Percentiles rank a stretch among this genome's conserved stretches.
Evolutionary conservation across 2,113 vertebrate species (phyloP).

Genomic region (Scopus umbretta): DNA sequence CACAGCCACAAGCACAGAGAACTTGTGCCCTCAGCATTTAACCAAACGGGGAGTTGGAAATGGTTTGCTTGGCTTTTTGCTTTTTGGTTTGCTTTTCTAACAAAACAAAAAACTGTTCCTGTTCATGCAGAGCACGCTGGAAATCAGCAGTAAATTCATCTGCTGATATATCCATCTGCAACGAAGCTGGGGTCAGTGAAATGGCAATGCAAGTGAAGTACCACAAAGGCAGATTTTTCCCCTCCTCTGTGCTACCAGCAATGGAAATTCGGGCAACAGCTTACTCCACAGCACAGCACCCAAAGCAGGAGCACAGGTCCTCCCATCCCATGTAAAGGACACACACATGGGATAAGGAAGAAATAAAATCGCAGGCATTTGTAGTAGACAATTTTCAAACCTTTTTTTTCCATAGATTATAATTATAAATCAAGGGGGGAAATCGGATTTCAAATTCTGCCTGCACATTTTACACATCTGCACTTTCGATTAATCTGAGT

Average conservation of each 20-base stretch:
- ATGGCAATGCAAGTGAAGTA: not conserved
- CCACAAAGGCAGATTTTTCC: not conserved
- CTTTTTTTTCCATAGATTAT: not conserved
- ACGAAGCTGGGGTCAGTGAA: not conserved
- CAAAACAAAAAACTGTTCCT: not conserved
- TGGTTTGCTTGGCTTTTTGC: not conserved
- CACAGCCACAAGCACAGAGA: not conserved
- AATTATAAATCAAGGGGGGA: not conserved
- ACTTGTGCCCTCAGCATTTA: not conserved
- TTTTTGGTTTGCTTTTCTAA: not conserved
- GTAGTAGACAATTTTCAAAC: not conserved
- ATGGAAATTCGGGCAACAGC: not conserved
- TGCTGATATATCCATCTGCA: rapidly evolving
- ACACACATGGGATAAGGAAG: not conserved
- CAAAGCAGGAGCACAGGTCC: not conserved
- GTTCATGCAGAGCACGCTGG: not conserved
- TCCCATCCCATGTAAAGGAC: not conserved
- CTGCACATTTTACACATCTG: not conserved
- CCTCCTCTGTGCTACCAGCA: not conserved
- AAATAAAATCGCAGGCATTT: not conserved
- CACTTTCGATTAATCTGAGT: not conserved
- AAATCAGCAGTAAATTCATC: not conserved
- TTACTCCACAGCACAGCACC: rapidly evolving
- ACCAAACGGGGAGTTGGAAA: not conserved
- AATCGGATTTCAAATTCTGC: not conserved